Evolutionary conservation across 1,140 invertebrate genomes (phyloP), one percentile per base, ranked within the genome.

Genomic region (Phthorimaea operculella): DNA sequence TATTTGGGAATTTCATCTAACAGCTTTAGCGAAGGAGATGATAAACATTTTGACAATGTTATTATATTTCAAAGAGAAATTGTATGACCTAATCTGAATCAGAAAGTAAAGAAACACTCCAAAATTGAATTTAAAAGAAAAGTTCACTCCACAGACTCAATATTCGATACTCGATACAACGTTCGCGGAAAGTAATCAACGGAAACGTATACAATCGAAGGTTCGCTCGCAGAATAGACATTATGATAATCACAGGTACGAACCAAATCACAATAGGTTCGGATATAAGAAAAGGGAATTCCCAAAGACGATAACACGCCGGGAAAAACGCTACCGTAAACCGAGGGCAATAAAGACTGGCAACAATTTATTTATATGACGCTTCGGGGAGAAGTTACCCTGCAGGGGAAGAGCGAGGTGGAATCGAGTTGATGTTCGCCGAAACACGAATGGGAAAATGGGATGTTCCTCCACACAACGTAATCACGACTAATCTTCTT

Each of bases 361-460:
- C 74, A 76, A 82, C 79, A 82, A 82, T 82, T 82, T 82, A 80
- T 82, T 82, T 82, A 79, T 82, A 82, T 80, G 77, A 79, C 69
- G 76, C 79, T 74, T 77, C 58, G 53, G 79, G 79, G 79, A 76
- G 74, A 77, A 79, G 64, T 83, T 79, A 79, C 63, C 73, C 69
- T 74, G 65, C 72, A 64, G 64, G 60, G 57, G 56, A 52, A 68
- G 72, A 70, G 68, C 70, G 68, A 79, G 76, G 71, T 70, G 65
- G 70, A 82, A 80, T 83, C 72, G 76, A 76, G 72, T 80, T 76
- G 75, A 77, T 79, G 72, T 70, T 65, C 70, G 63, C 66, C 63
- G 62, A 63, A 73, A 70, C 62, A 58, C 63, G 65, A 66, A 70
- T 69, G 58, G 58, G 58, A 61, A 71, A 68, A 71, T 63, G 59